Evolutionary conservation across 23 tunicate genomes (phyloP).

Genomic region (Halocynthia roretzi): DNA sequence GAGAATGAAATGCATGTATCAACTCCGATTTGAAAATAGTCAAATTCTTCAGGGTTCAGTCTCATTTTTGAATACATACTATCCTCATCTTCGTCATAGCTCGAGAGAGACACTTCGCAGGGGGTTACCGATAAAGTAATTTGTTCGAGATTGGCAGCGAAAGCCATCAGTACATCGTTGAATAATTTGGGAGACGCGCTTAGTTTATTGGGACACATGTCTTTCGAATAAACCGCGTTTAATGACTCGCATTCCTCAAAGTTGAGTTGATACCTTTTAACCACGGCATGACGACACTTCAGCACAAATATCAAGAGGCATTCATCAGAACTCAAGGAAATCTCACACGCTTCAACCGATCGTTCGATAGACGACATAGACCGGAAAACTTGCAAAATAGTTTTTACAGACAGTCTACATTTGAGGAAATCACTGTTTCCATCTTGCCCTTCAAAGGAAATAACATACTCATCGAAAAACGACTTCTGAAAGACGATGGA

Average conservation of each 20-base stretch:
- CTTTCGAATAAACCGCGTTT: conserved; percentile 81
- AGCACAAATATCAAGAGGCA: conserved; percentile 58
- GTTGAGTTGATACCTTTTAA: conserved; percentile 75
- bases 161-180: conserved; percentile 42
- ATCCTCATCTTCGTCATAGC: conserved; percentile 39
- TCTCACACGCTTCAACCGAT: conserved; percentile 80
- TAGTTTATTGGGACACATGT: conserved; percentile 62
- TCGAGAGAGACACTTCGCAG: conserved; percentile 45
- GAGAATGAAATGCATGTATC: conserved; percentile 81
- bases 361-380: conserved; percentile 71
- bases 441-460: conserved; percentile 10
- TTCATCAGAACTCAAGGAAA: conserved; percentile 39
- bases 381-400: conserved; percentile 84
- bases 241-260: conserved; percentile 86
- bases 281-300: conserved; percentile 77
- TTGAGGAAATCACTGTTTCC: conserved; percentile 28
- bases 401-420: conserved; percentile 78
- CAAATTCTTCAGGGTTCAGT: conserved; percentile 73
- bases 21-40: conserved; percentile 74
- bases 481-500: conserved; percentile 45
- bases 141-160: conserved; percentile 53
- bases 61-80: conserved; percentile 66
- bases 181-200: conserved; percentile 65
- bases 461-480: conserved; percentile 47
- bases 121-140: conserved; percentile 53